phyloP scores from a whole-genome alignment of 2,888 invertebrate genomes.

The Tubulanus polymorphus region DNA sequence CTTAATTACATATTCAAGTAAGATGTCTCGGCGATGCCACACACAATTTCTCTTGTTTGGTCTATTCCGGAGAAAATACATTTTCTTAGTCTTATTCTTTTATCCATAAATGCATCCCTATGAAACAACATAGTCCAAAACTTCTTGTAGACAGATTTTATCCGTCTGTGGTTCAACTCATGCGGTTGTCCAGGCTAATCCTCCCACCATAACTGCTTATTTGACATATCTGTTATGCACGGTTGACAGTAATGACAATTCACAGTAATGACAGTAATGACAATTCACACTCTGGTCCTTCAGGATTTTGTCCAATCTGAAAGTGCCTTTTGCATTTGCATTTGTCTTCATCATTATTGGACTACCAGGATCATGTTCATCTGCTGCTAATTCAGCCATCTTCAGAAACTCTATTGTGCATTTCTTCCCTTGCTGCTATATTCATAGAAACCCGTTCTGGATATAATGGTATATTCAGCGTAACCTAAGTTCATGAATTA shows the following conservation, averaged over 20 bases:
- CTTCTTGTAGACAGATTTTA: neutral
- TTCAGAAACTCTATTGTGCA: neutral
- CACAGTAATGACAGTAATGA: too few relatives aligned
- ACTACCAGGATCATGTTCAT: neutral
- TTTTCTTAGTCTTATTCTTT: neutral
- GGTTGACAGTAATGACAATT: constrained; percentile 2
- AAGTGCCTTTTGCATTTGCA: neutral
- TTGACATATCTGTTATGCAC: constrained; percentile 1
- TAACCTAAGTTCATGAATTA: too few relatives aligned
- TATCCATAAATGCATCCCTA: neutral
- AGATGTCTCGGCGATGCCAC: constrained; percentile 4
- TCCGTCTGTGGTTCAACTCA: neutral
- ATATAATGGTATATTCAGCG: too few relatives aligned
- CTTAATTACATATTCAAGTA: constrained; percentile 3
- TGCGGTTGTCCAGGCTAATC: neutral
- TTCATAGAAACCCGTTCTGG: too few relatives aligned
- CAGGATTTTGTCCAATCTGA: neutral
- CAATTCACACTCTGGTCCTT: neutral
- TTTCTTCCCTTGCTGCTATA: too few relatives aligned
- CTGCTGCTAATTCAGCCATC: neutral
- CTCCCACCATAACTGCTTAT: constrained; percentile 7
- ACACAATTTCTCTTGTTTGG: neutral
- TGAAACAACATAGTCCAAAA: constrained; percentile 1
- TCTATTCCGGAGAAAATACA: neutral
- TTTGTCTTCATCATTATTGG: neutral